Conservation (phyloP, 2,888 invertebrate species). For the Hypselothyrea guttata region DNA sequence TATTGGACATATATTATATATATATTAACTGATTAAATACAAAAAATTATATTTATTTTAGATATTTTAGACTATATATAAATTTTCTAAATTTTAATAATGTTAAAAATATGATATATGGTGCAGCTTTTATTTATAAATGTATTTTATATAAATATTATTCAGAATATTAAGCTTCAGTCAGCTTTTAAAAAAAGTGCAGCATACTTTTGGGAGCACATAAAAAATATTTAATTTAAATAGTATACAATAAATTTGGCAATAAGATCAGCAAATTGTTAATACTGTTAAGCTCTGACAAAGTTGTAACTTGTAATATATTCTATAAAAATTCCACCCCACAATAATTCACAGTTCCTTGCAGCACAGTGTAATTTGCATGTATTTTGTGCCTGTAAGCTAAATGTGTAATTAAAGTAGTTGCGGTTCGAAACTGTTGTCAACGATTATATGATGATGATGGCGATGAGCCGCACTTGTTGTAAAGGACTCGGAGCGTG, state of each 20-base stretch:
- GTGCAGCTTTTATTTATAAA: too few relatives aligned
- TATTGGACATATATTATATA: too few relatives aligned
- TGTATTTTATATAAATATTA: too few relatives aligned
- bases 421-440: slow-evolving; percentile 49
- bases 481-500: slow-evolving; percentile 39
- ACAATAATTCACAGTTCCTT: background rate
- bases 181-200: background rate
- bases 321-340: background rate
- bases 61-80: too few relatives aligned
- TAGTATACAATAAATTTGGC: background rate
- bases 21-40: too few relatives aligned
- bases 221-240: background rate
- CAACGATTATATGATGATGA: slow-evolving; percentile 34
- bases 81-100: too few relatives aligned
- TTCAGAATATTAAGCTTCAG: background rate
- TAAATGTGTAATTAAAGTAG: slow-evolving; percentile 72
- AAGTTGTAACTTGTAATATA: too few relatives aligned
- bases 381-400: slow-evolving; percentile 44
- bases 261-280: too few relatives aligned
- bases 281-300: too few relatives aligned
- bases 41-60: too few relatives aligned
- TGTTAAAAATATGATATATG: too few relatives aligned
- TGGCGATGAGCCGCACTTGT: slow-evolving; percentile 70
- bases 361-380: slow-evolving; percentile 35
- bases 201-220: slow-evolving; percentile 47